phyloP scores from a whole-genome alignment of 2,113 vertebrate genomes.

The Hystrix cristata region DNA sequence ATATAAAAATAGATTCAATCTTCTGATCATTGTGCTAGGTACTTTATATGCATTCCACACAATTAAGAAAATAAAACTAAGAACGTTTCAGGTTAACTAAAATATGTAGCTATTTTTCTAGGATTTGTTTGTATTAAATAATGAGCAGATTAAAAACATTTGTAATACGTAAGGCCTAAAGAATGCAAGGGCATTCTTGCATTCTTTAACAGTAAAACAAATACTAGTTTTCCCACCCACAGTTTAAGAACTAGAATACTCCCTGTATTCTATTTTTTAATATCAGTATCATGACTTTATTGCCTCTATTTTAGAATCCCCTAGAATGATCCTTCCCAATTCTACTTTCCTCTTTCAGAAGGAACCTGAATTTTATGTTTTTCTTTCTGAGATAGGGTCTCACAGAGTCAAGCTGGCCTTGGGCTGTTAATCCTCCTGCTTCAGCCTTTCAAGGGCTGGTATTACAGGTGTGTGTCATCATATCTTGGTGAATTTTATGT shows the following conservation, averaged over 20 bases:
- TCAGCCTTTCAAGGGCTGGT: background rate
- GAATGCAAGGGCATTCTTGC: background rate
- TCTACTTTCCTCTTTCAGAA: background rate
- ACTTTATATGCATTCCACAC: background rate
- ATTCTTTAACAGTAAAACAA: background rate
- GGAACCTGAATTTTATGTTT: background rate
- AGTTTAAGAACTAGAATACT: background rate
- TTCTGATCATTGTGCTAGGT: background rate
- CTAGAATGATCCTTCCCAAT: background rate
- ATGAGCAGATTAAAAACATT: background rate
- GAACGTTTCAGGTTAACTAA: background rate
- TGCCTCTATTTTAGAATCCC: background rate
- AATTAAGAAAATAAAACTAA: slow-evolving; percentile 37
- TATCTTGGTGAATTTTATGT: background rate
- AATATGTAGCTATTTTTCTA: background rate
- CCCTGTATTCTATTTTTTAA: background rate
- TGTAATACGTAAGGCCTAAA: background rate
- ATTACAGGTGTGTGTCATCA: background rate
- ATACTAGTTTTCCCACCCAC: background rate
- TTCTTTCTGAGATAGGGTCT: background rate
- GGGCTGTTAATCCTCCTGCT: background rate
- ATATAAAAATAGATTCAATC: background rate
- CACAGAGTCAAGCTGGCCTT: background rate
- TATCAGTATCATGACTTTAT: background rate
- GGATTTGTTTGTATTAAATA: background rate